phyloP scores from a whole-genome alignment of 2,888 invertebrate genomes.

The Eupithecia subumbrata region DNA sequence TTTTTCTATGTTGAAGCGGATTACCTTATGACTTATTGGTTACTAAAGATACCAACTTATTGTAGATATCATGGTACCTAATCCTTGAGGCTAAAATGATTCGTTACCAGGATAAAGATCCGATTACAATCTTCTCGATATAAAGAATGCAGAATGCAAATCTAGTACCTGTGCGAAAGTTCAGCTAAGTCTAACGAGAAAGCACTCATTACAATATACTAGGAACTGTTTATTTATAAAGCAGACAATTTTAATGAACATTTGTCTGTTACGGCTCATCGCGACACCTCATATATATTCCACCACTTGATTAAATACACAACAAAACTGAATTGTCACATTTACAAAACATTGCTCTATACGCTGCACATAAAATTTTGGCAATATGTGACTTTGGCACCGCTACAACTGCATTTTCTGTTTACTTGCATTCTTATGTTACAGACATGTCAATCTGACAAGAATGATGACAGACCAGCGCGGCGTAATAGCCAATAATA shows the following conservation, averaged over 20 bases:
- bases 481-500: constrained; percentile 37
- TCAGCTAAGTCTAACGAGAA: constrained; percentile 42
- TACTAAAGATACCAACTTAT: background rate
- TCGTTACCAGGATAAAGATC: background rate
- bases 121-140: constrained; percentile 7
- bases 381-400: constrained; percentile 39
- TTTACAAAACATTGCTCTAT: constrained; percentile 51
- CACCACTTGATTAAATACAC: constrained; percentile 53
- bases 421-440: constrained; percentile 67
- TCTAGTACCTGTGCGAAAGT: constrained; percentile 38
- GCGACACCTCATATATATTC: constrained; percentile 54
- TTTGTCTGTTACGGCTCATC: constrained; percentile 55
- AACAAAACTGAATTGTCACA: constrained; percentile 50
- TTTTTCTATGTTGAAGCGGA: background rate
- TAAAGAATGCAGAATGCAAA: constrained; percentile 35
- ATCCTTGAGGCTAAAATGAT: background rate
- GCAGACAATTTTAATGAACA: constrained; percentile 59
- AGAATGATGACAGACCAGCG: constrained; percentile 24
- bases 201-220: constrained; percentile 47
- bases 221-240: constrained; percentile 62
- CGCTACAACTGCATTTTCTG: constrained; percentile 63
- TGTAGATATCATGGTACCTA: background rate
- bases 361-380: constrained; percentile 30
- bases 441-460: constrained; percentile 47
- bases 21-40: background rate